These are phyloP conservation scores for Himalopsyche anomala DNA, from an alignment of 2,888 invertebrate species.

Conservation along the genomic window DNA sequence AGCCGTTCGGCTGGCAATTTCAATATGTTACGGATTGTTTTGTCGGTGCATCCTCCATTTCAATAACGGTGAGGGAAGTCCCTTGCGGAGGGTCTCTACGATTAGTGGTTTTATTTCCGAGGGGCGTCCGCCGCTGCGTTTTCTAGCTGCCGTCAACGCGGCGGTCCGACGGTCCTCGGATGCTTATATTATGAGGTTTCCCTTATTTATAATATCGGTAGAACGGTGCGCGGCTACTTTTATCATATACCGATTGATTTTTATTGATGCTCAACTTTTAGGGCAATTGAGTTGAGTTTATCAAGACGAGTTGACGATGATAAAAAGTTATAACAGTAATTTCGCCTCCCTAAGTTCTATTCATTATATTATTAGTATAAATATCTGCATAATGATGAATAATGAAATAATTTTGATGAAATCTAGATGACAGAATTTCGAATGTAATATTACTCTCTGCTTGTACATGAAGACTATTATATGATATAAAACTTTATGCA, in stretches of 20 bases:
- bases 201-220: conserved; percentile 34
- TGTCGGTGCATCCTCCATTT: conserved; percentile 41
- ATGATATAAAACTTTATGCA: conserved; percentile 66
- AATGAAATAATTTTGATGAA: conserved; percentile 62
- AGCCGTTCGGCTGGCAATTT: conserved; percentile 61
- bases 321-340: conserved; percentile 46
- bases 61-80: conserved; percentile 44
- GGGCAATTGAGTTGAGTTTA: conserved; percentile 48
- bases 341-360: conserved; percentile 62
- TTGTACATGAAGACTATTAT: conserved; percentile 66
- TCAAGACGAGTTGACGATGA: conserved; percentile 29
- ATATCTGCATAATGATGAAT: conserved; percentile 62
- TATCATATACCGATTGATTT: neutral
- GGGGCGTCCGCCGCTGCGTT: neutral
- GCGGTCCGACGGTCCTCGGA: conserved; percentile 4
- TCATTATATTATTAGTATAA: conserved; percentile 64
- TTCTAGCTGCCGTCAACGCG: neutral
- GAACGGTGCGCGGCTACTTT: conserved; percentile 13
- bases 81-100: neutral
- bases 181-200: conserved; percentile 8
- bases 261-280: conserved; percentile 47
- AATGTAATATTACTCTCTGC: conserved; percentile 66
- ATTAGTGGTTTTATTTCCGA: neutral
- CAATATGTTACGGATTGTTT: conserved; percentile 58
- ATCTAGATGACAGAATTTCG: conserved; percentile 65